Conservation (phyloP, 1,140 invertebrate species). For the Drosophila sproati region DNA sequence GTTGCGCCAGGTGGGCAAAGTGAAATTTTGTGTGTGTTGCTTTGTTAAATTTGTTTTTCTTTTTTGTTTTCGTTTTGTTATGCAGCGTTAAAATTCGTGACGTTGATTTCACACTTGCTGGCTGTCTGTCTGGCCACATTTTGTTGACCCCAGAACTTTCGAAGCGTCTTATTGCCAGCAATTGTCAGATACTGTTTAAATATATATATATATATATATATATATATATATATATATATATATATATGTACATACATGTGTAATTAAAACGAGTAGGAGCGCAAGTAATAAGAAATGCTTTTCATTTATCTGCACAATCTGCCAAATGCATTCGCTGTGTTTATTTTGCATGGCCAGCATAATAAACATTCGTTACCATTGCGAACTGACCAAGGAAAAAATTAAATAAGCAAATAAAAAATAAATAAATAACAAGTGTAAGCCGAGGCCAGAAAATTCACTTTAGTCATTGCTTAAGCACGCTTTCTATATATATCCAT, state of each 20-base stretch:
- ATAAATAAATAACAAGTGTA: conserved; percentile 1
- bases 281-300: conserved; percentile 50
- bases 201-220: too few species aligned
- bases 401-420: neutral
- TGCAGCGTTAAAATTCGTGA: conserved; percentile 77
- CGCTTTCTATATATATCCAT: neutral
- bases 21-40: conserved; percentile 66
- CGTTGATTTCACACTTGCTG: conserved; percentile 67
- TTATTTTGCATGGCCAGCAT: conserved; percentile 35
- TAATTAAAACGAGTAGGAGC: conserved; percentile 16
- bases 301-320: conserved; percentile 28
- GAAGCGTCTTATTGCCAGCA: conserved; percentile 52
- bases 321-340: conserved; percentile 25
- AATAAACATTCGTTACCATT: conserved; percentile 39
- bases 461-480: neutral
- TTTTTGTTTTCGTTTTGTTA: conserved; percentile 60
- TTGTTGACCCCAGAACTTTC: conserved; percentile 83
- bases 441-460: neutral
- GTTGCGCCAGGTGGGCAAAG: conserved; percentile 60
- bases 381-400: neutral
- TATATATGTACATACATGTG: neutral
- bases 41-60: conserved; percentile 53
- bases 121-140: conserved; percentile 52
- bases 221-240: neutral
- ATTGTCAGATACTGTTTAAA: too few species aligned